phyloP scores from a whole-genome alignment of 2,113 vertebrate species.

The Alethe castanea region DNA sequence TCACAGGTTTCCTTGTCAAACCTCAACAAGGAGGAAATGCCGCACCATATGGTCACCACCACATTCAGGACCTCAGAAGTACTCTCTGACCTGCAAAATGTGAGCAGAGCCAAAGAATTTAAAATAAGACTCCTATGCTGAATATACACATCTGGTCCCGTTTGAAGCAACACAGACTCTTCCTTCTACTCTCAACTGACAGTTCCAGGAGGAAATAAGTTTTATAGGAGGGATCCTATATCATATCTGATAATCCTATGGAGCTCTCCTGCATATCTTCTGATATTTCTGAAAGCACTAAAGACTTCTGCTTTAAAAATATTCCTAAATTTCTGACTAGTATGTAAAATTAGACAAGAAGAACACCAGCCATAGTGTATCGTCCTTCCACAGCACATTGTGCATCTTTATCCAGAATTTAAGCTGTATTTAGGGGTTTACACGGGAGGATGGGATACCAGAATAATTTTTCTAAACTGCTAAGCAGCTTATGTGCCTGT shows the following conservation, averaged over 20 bases:
- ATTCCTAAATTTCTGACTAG: background rate
- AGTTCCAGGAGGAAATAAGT: background rate
- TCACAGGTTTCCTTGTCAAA: background rate
- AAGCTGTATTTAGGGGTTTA: background rate
- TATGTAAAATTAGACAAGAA: background rate
- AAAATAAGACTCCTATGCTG: background rate
- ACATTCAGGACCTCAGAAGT: background rate
- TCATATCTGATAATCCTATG: background rate
- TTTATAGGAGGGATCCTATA: background rate
- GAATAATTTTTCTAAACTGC: conserved; percentile 30
- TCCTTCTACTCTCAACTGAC: background rate
- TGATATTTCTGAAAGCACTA: background rate
- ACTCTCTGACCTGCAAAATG: background rate
- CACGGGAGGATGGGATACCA: background rate
- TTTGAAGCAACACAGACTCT: background rate
- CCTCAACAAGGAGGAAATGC: background rate
- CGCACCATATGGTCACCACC: background rate
- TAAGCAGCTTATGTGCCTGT: conserved; percentile 11
- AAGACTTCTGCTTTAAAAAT: background rate
- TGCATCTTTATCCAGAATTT: background rate
- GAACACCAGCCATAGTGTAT: background rate
- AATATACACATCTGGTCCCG: background rate
- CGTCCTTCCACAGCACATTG: background rate
- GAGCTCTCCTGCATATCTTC: background rate
- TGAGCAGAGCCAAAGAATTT: background rate